Evolutionary conservation across 1,140 invertebrate genomes (phyloP), one percentile per base, ranked within the genome.

Genomic region (Pissodes strobi): DNA sequence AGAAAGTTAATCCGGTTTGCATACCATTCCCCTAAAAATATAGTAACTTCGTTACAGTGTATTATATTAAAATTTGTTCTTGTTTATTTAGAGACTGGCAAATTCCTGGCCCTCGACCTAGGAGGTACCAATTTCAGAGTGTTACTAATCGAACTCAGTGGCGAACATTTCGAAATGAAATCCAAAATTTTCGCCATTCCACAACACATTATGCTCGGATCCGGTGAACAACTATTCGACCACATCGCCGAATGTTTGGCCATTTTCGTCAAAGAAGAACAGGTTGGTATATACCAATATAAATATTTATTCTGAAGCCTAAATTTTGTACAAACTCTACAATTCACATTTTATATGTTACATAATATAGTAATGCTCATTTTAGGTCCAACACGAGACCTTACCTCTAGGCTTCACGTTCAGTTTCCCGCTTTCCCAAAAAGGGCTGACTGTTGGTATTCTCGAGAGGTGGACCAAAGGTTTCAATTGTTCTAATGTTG

Each of bases 71-170:
- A n/a, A n/a, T n/a, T n/a, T n/a, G n/a, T n/a, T n/a, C n/a, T n/a
- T n/a, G n/a, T n/a, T 73, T 74, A 84, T 83, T 34, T 80, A 93
- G 97, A 99, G 84, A 84, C 86, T 57, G 98, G 98, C 41, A 94
- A 97, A 82, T 98, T 96, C 78, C 81, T 99, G 73, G 97, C 98
- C 0, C 82, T 99, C 61, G 98, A 99, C 83, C 85, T 99, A 67
- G 98, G 98, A 19, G 98, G 98, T 0, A 99, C 97, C 13, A 99
- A 99, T 80, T 99, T 99, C 81, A 87, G 98, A 62, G 97, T 99
- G 4, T 81, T 99, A 18, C 83, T 98, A 1, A 95, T 99, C 71
- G 89, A 93, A 59, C 81, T 98, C 34, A 85, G 90, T 37, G 89
- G 88, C 19, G 87, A 90, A 70, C 87, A 87, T 63, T 94, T 92